phyloP scores from a whole-genome alignment of 2,888 invertebrate species.

The Hoplodrina blanda region DNA sequence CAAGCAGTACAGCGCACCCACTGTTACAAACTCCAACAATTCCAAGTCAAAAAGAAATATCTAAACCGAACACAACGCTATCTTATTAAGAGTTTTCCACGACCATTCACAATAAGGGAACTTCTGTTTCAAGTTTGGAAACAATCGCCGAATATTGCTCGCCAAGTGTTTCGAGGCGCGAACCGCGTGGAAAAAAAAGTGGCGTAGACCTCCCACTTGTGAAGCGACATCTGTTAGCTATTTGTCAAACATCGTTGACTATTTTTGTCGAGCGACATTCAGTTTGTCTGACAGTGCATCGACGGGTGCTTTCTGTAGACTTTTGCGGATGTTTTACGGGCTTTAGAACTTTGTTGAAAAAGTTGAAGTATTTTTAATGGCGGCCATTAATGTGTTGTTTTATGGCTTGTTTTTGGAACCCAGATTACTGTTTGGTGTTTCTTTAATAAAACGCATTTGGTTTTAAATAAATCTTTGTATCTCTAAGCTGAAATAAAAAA shows the following conservation, averaged over 20 bases:
- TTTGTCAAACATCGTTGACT: constrained; percentile 89
- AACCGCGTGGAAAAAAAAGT: constrained; percentile 65
- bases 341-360: constrained; percentile 22
- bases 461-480: constrained; percentile 18
- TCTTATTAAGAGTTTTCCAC: constrained; percentile 61
- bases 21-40: constrained; percentile 44
- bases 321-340: constrained; percentile 34
- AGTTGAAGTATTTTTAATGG: constrained; percentile 33
- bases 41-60: constrained; percentile 50
- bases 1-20: constrained; percentile 7
- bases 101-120: constrained; percentile 58
- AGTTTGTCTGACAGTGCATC: constrained; percentile 75
- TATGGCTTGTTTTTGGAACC: constrained; percentile 25
- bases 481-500: not conserved
- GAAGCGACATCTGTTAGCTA: constrained; percentile 85
- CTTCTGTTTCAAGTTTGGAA: constrained; percentile 61
- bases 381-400: constrained; percentile 30
- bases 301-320: constrained; percentile 50
- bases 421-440: constrained; percentile 12
- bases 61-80: constrained; percentile 44
- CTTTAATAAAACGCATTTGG: not conserved
- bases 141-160: constrained; percentile 65
- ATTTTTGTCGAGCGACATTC: constrained; percentile 81
- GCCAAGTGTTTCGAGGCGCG: constrained; percentile 56
- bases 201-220: constrained; percentile 66